A percentile compares a stretch with the other conserved stretches of the same genome.
Evolutionary conservation across 2,888 invertebrate genomes (phyloP).

Genomic region (Xanthorhoe designata): DNA sequence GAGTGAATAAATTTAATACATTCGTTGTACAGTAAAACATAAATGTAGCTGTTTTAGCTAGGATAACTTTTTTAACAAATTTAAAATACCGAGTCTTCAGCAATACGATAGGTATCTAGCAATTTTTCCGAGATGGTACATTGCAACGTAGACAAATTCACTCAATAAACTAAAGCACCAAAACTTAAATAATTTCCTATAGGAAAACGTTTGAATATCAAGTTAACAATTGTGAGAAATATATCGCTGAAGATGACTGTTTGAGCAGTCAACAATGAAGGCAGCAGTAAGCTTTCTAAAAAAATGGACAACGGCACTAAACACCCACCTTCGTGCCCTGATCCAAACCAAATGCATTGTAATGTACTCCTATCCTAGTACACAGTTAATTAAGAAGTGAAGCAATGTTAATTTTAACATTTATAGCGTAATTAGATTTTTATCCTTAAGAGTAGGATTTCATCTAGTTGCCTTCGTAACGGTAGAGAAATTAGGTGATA

Average conservation of each 20-base stretch:
- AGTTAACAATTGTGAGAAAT: constrained; percentile 38
- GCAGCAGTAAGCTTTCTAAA: constrained; percentile 47
- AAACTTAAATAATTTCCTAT: constrained; percentile 71
- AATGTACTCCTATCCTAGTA: constrained; percentile 51
- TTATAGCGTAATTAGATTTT: constrained; percentile 83
- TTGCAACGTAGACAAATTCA: constrained; percentile 54
- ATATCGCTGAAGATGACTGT: constrained; percentile 45
- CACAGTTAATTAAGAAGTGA: constrained; percentile 71
- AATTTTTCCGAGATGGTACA: constrained; percentile 67
- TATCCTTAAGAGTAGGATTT: constrained; percentile 84
- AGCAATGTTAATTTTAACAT: constrained; percentile 86
- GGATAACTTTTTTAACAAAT: constrained; percentile 83
- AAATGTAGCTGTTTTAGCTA: constrained; percentile 82
- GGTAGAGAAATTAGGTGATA: constrained; percentile 82
- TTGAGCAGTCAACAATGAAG: constrained; percentile 40
- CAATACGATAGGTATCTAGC: constrained; percentile 70
- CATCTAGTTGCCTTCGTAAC: constrained; percentile 85
- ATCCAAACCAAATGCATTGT: constrained; percentile 9
- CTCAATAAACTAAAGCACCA: constrained; percentile 75
- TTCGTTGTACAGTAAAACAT: constrained; percentile 81
- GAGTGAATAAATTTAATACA: constrained; percentile 67
- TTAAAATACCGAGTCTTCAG: constrained; percentile 72
- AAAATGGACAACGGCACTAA: constrained; percentile 73
- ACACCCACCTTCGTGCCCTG: constrained; percentile 20
- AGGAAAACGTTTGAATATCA: constrained; percentile 58